A percentile compares a stretch with the other conserved stretches of the same genome.
Evolutionary conservation across 2,113 vertebrate species (phyloP).

Genomic region (Zootoca vivipara): DNA sequence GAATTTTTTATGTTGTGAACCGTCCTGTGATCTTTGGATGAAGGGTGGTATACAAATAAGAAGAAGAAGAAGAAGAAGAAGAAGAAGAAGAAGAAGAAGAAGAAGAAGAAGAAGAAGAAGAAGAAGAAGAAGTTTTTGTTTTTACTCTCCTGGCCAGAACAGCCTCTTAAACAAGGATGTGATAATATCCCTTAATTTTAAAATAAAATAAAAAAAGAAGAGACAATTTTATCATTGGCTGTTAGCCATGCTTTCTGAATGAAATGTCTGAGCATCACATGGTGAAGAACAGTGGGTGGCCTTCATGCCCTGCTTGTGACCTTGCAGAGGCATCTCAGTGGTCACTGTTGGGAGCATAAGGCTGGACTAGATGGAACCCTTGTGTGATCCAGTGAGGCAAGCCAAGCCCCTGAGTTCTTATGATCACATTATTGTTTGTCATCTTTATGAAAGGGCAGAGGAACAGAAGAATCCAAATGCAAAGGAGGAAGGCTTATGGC

Average conservation of each 20-base stretch:
- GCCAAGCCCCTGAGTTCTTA: not conserved
- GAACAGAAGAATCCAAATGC: not conserved
- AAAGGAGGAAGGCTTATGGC: slow-evolving; percentile 10
- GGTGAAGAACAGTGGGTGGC: not conserved
- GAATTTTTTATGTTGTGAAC: too few relatives aligned
- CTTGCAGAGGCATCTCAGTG: not conserved
- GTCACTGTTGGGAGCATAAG: not conserved
- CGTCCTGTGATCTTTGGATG: too few relatives aligned
- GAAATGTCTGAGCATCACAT: not conserved
- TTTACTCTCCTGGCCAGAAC: not conserved
- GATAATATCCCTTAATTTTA: too few relatives aligned
- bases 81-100: too few relatives aligned
- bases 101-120: too few relatives aligned
- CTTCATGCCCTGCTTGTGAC: not conserved
- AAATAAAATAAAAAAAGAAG: not conserved
- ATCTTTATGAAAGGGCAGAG: not conserved
- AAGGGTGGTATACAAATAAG: too few relatives aligned
- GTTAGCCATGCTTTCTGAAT: not conserved
- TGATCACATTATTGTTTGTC: slow-evolving; percentile 10
- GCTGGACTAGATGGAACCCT: not conserved
- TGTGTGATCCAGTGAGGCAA: not conserved
- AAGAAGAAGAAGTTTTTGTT: not conserved
- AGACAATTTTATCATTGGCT: not conserved
- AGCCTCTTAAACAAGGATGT: not conserved
- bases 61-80: too few relatives aligned